Evolutionary conservation across 2,888 invertebrate species (phyloP), one percentile per base, ranked within the genome.

Genomic region (Hirtodrosophila confusa): DNA sequence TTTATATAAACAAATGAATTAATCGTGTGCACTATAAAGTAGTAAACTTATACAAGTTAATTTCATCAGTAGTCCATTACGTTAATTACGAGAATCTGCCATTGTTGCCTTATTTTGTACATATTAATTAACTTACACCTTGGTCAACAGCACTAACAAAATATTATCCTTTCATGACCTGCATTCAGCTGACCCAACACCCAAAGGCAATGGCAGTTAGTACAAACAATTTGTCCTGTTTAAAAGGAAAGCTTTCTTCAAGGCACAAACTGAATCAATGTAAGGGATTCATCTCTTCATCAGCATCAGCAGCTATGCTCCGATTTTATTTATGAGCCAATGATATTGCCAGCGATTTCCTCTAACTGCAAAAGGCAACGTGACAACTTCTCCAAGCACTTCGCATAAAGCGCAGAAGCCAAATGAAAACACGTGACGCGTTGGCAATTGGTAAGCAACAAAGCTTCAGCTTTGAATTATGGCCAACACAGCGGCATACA

Each of bases 361-460:
- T 71, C 43, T 71, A 71, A 77, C 50, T 17, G 17, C 17, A 17
- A 17, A 17, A 17, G 66, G 48, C 71, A 71, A 84, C 73, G 76
- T 87, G 88, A 82, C 86, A 87, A 82, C 66, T 69, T 51, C 63
- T 44, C 11, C 65, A 57, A 66, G 72, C 64, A 67, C 72, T 79
- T 69, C 51, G 54, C 69, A 63, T 45, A 65, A 74, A 67, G 48
- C 62, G 60, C 47, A 40, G 47, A 56, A 78, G 58, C 69, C 82
- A 85, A 88, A 83, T 78, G 88, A 84, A 78, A 88, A 72, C 84
- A 86, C 86, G 86, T 84, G 86, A 86, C 75, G 69, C 77, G 56
- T 54, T 63, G 50, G 68, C 86, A 85, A 87, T 83, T 86, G 82
- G 78, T 86, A 75, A 77, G 77, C 86, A 83, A 79, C 78, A 85